Evolutionary conservation across 1,140 invertebrate genomes (phyloP).

Genomic region (Tetramorium simillimum): DNA sequence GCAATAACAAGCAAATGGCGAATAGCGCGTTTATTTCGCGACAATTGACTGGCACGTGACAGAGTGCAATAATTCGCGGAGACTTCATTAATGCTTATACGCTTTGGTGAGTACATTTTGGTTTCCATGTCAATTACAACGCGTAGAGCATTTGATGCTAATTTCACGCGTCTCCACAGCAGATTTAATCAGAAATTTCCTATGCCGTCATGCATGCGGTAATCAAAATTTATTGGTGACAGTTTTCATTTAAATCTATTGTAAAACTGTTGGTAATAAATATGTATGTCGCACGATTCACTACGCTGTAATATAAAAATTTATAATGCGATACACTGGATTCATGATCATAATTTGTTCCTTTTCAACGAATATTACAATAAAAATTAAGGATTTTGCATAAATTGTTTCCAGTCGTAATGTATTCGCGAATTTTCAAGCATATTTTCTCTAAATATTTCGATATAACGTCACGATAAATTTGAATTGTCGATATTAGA

Average conservation of each 20-base stretch:
- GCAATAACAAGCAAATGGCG: slow-evolving; percentile 58
- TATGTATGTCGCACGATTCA: not conserved
- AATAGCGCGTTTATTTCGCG: slow-evolving; percentile 58
- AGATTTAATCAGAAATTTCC: slow-evolving; percentile 69
- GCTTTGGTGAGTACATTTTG: slow-evolving; percentile 66
- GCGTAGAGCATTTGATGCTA: slow-evolving; percentile 68
- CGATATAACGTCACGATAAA: not conserved
- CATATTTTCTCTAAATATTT: not conserved
- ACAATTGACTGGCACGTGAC: slow-evolving; percentile 69
- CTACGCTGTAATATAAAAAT: not conserved
- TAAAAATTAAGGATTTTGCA: not conserved
- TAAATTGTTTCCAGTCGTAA: not conserved
- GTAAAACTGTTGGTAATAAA: not conserved
- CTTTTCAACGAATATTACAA: not conserved
- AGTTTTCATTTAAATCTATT: slow-evolving; percentile 51
- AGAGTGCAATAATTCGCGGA: slow-evolving; percentile 66
- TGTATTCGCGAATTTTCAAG: not conserved
- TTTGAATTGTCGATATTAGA: not conserved
- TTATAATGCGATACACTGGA: not conserved
- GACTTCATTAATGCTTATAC: slow-evolving; percentile 69
- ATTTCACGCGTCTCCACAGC: slow-evolving; percentile 67
- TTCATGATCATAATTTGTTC: not conserved
- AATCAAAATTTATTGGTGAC: slow-evolving; percentile 68
- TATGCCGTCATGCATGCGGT: slow-evolving; percentile 7
- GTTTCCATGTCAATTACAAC: slow-evolving; percentile 69